These are phyloP conservation scores for Tragelaphus scriptus DNA, from an alignment of 2,113 vertebrate genomes.

Conservation along the genomic window DNA sequence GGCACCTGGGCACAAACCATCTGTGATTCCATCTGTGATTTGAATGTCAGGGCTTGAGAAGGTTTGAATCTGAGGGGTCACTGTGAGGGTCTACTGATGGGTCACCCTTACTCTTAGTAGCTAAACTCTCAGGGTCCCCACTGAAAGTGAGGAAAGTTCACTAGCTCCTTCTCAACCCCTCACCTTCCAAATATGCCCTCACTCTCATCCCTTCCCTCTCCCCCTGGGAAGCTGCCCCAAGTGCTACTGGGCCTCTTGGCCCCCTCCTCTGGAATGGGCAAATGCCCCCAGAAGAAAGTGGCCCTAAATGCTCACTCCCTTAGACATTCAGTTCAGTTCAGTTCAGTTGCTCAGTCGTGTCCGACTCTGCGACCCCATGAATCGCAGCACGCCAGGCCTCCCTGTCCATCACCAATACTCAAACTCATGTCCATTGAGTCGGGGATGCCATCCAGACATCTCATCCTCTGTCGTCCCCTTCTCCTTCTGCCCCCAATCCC, in stretches of 20 bases:
- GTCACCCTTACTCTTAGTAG: background rate
- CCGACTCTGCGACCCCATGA: too few species aligned
- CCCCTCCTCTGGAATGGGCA: background rate
- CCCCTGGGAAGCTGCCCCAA: background rate
- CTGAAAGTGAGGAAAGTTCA: background rate
- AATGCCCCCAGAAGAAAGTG: background rate
- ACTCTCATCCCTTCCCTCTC: background rate
- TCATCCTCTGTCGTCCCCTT: too few species aligned
- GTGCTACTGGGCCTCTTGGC: background rate
- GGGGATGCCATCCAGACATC: too few species aligned
- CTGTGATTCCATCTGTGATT: background rate
- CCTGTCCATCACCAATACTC: too few species aligned
- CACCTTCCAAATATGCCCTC: background rate
- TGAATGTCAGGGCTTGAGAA: background rate
- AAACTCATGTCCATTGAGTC: too few species aligned
- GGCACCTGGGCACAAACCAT: background rate
- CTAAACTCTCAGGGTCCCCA: background rate
- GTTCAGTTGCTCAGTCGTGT: too few species aligned
- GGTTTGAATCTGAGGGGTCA: background rate
- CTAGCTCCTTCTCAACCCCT: background rate
- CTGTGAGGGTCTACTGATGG: background rate
- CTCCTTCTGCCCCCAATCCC: too few species aligned
- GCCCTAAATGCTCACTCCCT: background rate
- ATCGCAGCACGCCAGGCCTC: too few species aligned
- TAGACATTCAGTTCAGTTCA: background rate